Conservation (phyloP, 2,113 vertebrate genomes). For the Bombycilla garrulus region DNA sequence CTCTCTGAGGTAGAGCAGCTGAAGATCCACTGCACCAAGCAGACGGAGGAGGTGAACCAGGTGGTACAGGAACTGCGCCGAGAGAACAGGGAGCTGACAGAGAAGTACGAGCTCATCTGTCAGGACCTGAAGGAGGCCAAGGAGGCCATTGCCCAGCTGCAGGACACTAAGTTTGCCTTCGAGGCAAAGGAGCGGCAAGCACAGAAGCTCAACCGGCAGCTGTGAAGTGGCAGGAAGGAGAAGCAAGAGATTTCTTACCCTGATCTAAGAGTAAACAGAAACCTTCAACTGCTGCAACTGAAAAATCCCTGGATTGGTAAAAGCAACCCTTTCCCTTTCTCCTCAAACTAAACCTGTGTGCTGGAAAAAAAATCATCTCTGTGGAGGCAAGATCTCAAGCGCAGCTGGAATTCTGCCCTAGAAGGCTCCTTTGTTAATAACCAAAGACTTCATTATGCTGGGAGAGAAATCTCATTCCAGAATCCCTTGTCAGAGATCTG, state of each 20-base stretch:
- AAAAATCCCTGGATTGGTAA: constrained; percentile 8
- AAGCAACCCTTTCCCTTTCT: neutral
- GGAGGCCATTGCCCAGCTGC: constrained; percentile 79
- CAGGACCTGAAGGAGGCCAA: constrained; percentile 82
- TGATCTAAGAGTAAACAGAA: constrained; percentile 9
- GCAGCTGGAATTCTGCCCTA: constrained; percentile 32
- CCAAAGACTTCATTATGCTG: constrained; percentile 13
- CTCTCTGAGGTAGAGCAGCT: constrained; percentile 87
- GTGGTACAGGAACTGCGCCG: constrained; percentile 79
- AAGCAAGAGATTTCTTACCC: neutral
- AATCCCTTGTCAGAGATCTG: constrained; percentile 7
- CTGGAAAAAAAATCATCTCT: neutral
- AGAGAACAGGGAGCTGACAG: constrained; percentile 81
- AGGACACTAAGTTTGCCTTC: constrained; percentile 83
- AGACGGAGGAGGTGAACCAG: constrained; percentile 83
- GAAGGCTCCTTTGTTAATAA: constrained; percentile 15
- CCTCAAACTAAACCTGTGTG: neutral
- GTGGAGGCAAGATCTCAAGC: constrained; percentile 20
- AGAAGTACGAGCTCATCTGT: constrained; percentile 81
- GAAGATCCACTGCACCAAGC: constrained; percentile 84
- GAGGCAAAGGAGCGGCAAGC: constrained; percentile 86
- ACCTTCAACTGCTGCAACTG: neutral
- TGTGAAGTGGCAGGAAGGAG: constrained; percentile 57
- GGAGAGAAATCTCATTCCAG: constrained; percentile 3
- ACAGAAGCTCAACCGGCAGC: constrained; percentile 86